Evolutionary conservation across 2,113 vertebrate species (phyloP), one percentile per base, ranked within the genome.

Genomic region (Passer montanus): DNA sequence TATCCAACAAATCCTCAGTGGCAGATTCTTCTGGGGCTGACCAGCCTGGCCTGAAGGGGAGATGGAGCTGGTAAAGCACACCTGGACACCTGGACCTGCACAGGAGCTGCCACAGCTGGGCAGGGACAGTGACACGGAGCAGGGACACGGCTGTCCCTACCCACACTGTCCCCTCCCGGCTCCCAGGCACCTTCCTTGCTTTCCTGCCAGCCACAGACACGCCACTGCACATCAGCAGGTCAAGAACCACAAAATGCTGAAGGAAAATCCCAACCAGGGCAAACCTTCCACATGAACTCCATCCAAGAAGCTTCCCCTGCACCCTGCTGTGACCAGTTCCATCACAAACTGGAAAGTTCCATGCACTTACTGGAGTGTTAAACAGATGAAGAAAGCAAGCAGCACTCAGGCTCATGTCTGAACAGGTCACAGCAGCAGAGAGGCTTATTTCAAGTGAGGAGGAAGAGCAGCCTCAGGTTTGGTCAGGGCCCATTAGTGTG

Each of bases 401-500:
- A 90, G 87, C 91, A 76, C 89, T 69, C 64, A 16, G 7, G 22
- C 23, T n/a, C 7, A 41, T 1, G 30, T 53, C 44, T 87, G 62
- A 77, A 85, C 47, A 68, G 64, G 49, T 72, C 73, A 92, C 52
- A 68, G 94, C 80, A 86, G 35, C 85, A 90, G 76, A 85, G 74
- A 22, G 81, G 67, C 30, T 87, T 26, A 75, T 49, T 27, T 22
- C 8, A 26, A 53, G 69, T 5, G 16, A 85, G 55, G 37, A 87
- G 16, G 12, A 20, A 58, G 50, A 82, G 52, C 69, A 66, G 89
- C 43, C 72, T 20, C 27, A 63, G 75, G 85, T 78, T 43, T 55
- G 82, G 35, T n/a, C 75, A 31, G 4, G 49, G 72, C 46, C 89
- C 64, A 9, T 93, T 87, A 97, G 95, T 94, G 43, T 50, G 94